phyloP scores from a whole-genome alignment of 2,888 invertebrate genomes.

The Capitulum mitella region DNA sequence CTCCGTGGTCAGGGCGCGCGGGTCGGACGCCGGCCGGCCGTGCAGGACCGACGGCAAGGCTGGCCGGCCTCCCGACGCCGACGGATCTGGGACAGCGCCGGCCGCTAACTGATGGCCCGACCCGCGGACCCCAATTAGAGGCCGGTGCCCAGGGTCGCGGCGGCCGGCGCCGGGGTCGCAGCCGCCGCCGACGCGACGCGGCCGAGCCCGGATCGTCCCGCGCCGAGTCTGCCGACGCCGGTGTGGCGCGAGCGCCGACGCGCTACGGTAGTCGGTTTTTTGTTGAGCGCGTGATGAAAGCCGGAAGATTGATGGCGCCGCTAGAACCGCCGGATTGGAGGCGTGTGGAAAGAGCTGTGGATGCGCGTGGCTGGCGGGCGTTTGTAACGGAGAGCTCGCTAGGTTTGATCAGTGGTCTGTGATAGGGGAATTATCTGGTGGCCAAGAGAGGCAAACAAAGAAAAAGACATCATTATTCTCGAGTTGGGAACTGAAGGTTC shows the following conservation, averaged over 20 bases:
- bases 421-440: neutral
- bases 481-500: no score
- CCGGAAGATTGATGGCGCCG: neutral
- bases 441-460: neutral
- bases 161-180: neutral
- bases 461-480: no score
- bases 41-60: no score
- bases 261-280: neutral
- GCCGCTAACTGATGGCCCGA: neutral
- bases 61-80: neutral
- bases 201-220: neutral
- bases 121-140: neutral
- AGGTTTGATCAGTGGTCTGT: neutral
- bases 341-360: neutral
- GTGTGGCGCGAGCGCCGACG: neutral
- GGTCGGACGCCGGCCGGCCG: no score
- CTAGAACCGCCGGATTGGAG: neutral
- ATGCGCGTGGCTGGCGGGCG: neutral
- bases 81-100: neutral
- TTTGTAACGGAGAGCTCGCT: neutral
- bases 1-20: no score
- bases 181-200: neutral
- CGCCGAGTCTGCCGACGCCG: neutral
- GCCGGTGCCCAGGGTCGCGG: neutral
- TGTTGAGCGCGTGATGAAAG: neutral